These are phyloP conservation scores for Sciurus niger DNA, from an alignment of 2,113 vertebrate species.

Conservation along the genomic window DNA sequence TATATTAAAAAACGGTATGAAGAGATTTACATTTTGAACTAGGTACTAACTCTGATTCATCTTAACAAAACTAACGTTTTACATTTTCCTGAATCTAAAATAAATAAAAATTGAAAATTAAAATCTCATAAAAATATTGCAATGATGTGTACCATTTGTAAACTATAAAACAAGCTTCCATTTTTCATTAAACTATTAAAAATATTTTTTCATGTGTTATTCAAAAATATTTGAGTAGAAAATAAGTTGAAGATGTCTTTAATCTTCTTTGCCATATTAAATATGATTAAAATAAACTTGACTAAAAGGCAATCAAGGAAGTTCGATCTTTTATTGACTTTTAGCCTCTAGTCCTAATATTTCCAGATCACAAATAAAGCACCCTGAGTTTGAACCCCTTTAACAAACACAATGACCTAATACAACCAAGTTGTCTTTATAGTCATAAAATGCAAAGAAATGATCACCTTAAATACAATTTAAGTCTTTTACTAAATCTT, in stretches of 20 bases:
- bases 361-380: background rate
- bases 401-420: background rate
- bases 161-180: constrained; percentile 25
- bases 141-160: background rate
- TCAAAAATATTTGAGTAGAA: background rate
- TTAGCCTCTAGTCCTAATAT: constrained; percentile 6
- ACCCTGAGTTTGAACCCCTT: background rate
- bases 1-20: background rate
- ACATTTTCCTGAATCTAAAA: constrained; percentile 22
- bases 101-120: constrained; percentile 33
- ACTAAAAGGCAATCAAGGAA: background rate
- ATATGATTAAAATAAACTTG: constrained; percentile 33
- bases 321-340: background rate
- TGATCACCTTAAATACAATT: background rate
- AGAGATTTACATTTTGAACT: background rate
- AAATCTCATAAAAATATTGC: background rate
- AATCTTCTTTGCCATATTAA: background rate
- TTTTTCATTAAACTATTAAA: background rate
- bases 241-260: background rate
- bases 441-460: constrained; percentile 9
- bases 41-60: background rate
- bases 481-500: background rate
- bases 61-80: background rate
- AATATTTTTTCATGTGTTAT: constrained; percentile 17
- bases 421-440: background rate